Evolutionary conservation across 2,797 vertebrate genomes (phyloP), one percentile per base, ranked within the genome.

Genomic region (Spinus olivaceus): DNA sequence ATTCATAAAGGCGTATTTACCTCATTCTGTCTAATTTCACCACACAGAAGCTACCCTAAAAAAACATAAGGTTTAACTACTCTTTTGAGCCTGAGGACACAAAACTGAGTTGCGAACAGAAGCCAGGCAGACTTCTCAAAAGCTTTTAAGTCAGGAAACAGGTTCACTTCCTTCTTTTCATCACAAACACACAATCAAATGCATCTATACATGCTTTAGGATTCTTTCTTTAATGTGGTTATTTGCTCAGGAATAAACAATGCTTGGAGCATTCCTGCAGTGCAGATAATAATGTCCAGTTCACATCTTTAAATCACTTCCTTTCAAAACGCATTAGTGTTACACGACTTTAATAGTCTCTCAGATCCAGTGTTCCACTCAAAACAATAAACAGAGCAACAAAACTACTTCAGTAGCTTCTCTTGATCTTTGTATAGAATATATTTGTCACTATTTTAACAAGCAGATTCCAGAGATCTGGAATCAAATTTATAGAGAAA

Each of bases 121-220:
- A 79, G 33, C 47, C 76, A 92, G 37, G 53, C 69, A 86, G 46
- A 66, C 32, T 71, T 81, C 76, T 71, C 41, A 64, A 74, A 95
- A 81, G 87, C 69, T 94, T 92, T 94, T n/a, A 82, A 61, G 74
- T 54, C 88, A 94, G 92, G 93, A 95, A 94, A 83, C 71, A 10
- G 3, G 61, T 88, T 93, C 63, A 70, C 44, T 93, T 95, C 92
- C 91, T 83, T 66, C 84, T 81, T 83, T 92, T 93, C 91, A 93
- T 91, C 69, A 67, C 5, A 2, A 81, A 47, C 2, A 5, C 44
- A 63, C 39, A 81, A 35, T 13, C 14, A 90, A 87, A 64, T 15
- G 32, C 18, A 91, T 82, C 94, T 80, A 93, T 83, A 65, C 14
- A 46, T 51, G 54, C 79, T 88, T 91, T 63, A 81, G 59, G 72